Percentiles rank a stretch among this genome's conserved stretches.
These are phyloP conservation scores for Percopsis transmontana DNA, from an alignment of 2,113 vertebrate species.

Conservation along the genomic window DNA sequence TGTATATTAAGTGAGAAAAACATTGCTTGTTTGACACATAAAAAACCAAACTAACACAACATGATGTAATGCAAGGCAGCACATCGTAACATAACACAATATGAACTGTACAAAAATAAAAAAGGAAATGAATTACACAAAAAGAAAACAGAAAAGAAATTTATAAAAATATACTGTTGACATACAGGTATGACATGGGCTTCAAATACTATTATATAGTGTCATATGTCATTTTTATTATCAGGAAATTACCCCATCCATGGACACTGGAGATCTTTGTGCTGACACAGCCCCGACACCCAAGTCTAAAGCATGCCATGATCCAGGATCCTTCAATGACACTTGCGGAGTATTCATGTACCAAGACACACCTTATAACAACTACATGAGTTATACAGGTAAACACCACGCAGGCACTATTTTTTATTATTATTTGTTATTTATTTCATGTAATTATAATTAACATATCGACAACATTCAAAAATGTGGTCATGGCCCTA, in stretches of 20 bases:
- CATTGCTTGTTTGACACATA: too few relatives aligned
- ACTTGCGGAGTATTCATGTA: slow-evolving; percentile 86
- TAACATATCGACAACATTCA: neutral
- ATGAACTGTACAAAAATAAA: too few relatives aligned
- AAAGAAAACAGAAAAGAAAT: too few relatives aligned
- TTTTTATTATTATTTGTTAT: neutral
- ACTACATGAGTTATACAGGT: slow-evolving; percentile 99
- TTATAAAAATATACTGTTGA: too few relatives aligned
- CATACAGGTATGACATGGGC: too few relatives aligned
- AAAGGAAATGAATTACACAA: too few relatives aligned
- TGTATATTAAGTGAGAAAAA: too few relatives aligned
- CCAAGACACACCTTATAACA: slow-evolving; percentile 88
- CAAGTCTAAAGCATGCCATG: slow-evolving; percentile 90
- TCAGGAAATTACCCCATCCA: slow-evolving; percentile 87
- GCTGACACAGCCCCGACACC: slow-evolving; percentile 92
- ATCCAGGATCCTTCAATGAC: slow-evolving; percentile 87
- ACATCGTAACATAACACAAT: too few relatives aligned
- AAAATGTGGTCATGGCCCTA: neutral
- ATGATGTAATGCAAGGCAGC: too few relatives aligned
- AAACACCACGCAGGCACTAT: neutral
- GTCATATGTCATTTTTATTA: neutral
- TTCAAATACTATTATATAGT: neutral
- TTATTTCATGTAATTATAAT: neutral
- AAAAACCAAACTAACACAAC: too few relatives aligned
- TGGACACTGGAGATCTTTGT: slow-evolving; percentile 97